Evolutionary conservation across 2,888 invertebrate species (phyloP).

Genomic region (Drosophila infuscata): DNA sequence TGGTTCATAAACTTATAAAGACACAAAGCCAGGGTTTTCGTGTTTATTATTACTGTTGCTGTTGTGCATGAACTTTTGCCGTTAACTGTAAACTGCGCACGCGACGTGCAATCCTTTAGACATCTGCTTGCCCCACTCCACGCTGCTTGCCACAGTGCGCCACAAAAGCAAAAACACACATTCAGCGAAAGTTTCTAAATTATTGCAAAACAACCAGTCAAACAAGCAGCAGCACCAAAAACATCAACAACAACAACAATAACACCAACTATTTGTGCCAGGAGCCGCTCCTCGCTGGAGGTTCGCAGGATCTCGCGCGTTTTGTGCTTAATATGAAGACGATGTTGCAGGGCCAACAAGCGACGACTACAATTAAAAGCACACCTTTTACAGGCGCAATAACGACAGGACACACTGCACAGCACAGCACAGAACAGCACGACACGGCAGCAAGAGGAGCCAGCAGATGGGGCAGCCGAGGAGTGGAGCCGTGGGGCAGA

Average conservation of each 20-base stretch:
- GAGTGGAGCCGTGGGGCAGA: too few species aligned
- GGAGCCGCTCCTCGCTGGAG: constrained; percentile 40
- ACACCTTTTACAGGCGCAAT: constrained; percentile 71
- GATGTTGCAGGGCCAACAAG: constrained; percentile 47
- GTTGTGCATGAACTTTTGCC: constrained; percentile 47
- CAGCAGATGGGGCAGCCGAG: background rate
- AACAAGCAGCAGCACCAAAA: constrained; percentile 51
- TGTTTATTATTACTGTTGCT: constrained; percentile 18
- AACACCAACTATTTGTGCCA: constrained; percentile 57
- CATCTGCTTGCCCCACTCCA: constrained; percentile 7
- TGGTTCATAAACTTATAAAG: constrained; percentile 31
- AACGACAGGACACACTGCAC: constrained; percentile 28
- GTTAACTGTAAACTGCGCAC: constrained; percentile 53
- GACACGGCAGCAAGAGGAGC: background rate
- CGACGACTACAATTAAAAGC: constrained; percentile 80
- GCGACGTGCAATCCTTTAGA: constrained; percentile 45
- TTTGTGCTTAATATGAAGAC: constrained; percentile 71
- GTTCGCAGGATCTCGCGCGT: constrained; percentile 47
- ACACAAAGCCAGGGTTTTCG: constrained; percentile 11
- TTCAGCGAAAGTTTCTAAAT: constrained; percentile 81
- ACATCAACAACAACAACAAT: constrained; percentile 25
- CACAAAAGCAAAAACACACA: constrained; percentile 70
- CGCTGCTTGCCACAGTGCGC: constrained; percentile 34
- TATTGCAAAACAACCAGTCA: constrained; percentile 77
- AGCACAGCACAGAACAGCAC: constrained; percentile 2